These are phyloP conservation scores for Tuta absoluta DNA, from an alignment of 2,888 invertebrate species.

Conservation along the genomic window DNA sequence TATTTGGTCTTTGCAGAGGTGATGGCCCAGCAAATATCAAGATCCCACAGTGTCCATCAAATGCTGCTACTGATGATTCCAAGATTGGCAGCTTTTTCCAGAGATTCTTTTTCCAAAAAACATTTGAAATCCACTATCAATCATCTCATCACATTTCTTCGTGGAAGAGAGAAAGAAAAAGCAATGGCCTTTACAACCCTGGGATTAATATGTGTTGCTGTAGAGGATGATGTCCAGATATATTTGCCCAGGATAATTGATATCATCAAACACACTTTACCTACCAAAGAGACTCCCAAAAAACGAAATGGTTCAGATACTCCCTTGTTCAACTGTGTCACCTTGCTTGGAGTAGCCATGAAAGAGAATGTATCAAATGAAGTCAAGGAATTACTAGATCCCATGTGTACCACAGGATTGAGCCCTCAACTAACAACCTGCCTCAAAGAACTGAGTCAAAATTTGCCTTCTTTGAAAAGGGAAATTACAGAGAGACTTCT, in stretches of 20 bases:
- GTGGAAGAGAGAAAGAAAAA: constrained; percentile 91
- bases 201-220: constrained; percentile 95
- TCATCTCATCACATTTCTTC: constrained; percentile 88
- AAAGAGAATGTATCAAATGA: constrained; percentile 89
- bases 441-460: constrained; percentile 93
- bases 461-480: constrained; percentile 92
- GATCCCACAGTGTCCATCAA: constrained; percentile 91
- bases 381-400: constrained; percentile 91
- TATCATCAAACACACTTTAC: constrained; percentile 87
- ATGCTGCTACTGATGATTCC: constrained; percentile 93
- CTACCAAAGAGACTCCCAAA: constrained; percentile 88
- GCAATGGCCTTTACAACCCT: constrained; percentile 94
- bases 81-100: constrained; percentile 95
- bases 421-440: constrained; percentile 95
- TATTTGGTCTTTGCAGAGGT: constrained; percentile 79
- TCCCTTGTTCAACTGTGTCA: constrained; percentile 96
- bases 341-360: constrained; percentile 93
- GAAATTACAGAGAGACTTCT: constrained; percentile 96
- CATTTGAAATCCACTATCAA: constrained; percentile 89
- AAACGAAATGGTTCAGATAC: constrained; percentile 89
- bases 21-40: constrained; percentile 89
- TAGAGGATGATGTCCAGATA: constrained; percentile 89
- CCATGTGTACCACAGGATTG: constrained; percentile 95
- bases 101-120: constrained; percentile 87
- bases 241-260: constrained; percentile 93